phyloP scores from a whole-genome alignment of 2,888 invertebrate genomes.

The Colletes collaris region DNA sequence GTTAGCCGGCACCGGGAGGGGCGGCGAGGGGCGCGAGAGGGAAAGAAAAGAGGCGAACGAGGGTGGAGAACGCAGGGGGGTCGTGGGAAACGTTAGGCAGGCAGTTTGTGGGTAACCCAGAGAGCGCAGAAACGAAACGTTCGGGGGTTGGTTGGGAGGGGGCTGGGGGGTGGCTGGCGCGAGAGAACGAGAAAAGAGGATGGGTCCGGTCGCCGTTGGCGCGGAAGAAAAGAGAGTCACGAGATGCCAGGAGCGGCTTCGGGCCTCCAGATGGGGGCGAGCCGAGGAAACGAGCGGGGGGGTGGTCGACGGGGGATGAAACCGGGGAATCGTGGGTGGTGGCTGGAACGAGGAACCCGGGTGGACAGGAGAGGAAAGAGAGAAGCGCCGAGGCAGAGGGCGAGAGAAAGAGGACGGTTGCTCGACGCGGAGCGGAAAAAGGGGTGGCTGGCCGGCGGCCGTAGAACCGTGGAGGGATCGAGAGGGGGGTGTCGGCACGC shows the following conservation, averaged over 20 bases:
- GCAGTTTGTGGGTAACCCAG: conserved; percentile 64
- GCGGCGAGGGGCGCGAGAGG: conserved; percentile 5
- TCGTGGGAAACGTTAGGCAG: conserved; percentile 59
- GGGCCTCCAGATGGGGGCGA: conserved; percentile 25
- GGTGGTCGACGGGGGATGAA: conserved; percentile 27
- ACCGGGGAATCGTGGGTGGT: conserved; percentile 55
- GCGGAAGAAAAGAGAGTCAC: conserved; percentile 80
- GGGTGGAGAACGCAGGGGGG: conserved; percentile 35
- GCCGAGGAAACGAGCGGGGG: conserved; percentile 31
- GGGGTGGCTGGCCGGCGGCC: conserved; percentile 51
- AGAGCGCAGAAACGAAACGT: conserved; percentile 54
- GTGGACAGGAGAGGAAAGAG: conserved; percentile 50
- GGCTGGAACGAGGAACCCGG: conserved; percentile 47
- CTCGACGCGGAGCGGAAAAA: conserved; percentile 31
- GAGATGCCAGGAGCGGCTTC: conserved; percentile 65
- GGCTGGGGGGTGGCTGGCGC: not conserved
- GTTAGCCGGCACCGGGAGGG: conserved; percentile 44
- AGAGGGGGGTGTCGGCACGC: conserved; percentile 69
- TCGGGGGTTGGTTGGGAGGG: conserved; percentile 6
- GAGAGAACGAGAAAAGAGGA: conserved; percentile 51
- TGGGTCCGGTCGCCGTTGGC: conserved; percentile 71
- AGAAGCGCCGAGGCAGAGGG: conserved; percentile 11
- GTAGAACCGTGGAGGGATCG: conserved; percentile 57
- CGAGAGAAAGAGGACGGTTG: conserved; percentile 30
- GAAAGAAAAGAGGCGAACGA: conserved; percentile 19